A percentile compares a stretch with the other conserved stretches of the same genome.
phyloP scores from a whole-genome alignment of 2,888 invertebrate genomes.

The Sipunculus nudus region DNA sequence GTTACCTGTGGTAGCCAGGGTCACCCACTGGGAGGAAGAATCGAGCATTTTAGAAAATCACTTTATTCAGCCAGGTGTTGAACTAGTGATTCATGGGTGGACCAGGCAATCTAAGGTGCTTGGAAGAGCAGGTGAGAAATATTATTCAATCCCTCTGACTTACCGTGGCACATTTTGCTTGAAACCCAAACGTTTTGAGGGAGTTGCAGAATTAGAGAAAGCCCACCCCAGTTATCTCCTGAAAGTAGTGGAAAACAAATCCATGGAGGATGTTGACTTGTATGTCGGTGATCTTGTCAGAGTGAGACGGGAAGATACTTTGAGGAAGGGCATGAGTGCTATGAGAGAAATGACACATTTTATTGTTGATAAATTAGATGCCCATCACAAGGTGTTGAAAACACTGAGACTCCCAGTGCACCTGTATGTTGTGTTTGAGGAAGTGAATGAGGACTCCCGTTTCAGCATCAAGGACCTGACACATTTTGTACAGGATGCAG shows the following conservation, averaged over 20 bases:
- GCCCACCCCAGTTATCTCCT: conserved; percentile 32
- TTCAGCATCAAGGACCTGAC: conserved; percentile 33
- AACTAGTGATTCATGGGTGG: conserved; percentile 42
- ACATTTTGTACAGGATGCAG: conserved; percentile 22
- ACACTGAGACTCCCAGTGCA: conserved; percentile 26
- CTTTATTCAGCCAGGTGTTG: conserved; percentile 31
- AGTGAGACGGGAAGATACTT: conserved; percentile 18
- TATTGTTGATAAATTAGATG: conserved; percentile 25
- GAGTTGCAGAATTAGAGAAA: conserved; percentile 27
- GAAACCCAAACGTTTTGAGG: conserved; percentile 20
- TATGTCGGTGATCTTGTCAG: conserved; percentile 28
- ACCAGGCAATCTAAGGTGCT: conserved; percentile 41
- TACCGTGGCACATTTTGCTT: conserved; percentile 38
- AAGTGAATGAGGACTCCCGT: conserved; percentile 27
- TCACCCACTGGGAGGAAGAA: conserved; percentile 38
- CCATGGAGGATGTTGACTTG: conserved; percentile 11
- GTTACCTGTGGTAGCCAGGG: conserved; percentile 34
- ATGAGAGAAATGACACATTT: conserved; percentile 10
- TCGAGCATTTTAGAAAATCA: conserved; percentile 39
- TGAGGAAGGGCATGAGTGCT: background rate
- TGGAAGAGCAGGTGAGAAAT: conserved; percentile 11
- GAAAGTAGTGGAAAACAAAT: conserved; percentile 13
- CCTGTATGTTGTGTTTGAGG: conserved; percentile 30
- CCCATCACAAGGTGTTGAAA: conserved; percentile 18
- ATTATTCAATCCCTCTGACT: conserved; percentile 39